phyloP scores from a whole-genome alignment of 2,113 vertebrate genomes.

The Percopsis transmontana region DNA sequence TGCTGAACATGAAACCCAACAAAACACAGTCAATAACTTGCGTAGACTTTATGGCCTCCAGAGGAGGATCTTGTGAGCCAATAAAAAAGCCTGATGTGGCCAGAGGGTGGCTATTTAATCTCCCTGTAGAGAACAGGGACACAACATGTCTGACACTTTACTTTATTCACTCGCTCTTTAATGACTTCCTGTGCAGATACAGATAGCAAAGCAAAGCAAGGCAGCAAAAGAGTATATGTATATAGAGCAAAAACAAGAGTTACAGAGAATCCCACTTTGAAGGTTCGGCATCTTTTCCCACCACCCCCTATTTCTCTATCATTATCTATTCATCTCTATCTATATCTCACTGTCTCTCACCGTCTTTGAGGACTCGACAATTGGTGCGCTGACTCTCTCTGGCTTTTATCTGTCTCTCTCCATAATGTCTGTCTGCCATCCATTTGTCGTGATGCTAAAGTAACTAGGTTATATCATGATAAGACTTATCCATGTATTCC shows the following conservation, averaged over 20 bases:
- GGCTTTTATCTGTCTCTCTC: neutral
- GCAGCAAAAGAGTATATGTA: neutral
- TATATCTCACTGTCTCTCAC: slow-evolving; percentile 15
- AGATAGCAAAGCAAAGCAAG: slow-evolving; percentile 19
- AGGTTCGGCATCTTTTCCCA: slow-evolving; percentile 18
- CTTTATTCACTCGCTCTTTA: slow-evolving; percentile 73
- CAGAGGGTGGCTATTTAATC: slow-evolving; percentile 58
- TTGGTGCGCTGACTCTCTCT: neutral
- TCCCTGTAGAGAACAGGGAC: slow-evolving; percentile 50
- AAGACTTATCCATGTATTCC: slow-evolving; percentile 53
- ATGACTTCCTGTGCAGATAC: slow-evolving; percentile 69
- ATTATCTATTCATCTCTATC: slow-evolving; percentile 24
- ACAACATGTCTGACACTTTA: slow-evolving; percentile 69
- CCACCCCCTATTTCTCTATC: neutral
- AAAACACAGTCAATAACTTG: slow-evolving; percentile 48
- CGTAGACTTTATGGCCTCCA: slow-evolving; percentile 63
- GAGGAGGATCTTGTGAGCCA: slow-evolving; percentile 54
- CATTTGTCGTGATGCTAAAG: slow-evolving; percentile 48
- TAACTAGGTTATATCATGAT: slow-evolving; percentile 53
- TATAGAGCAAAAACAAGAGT: neutral
- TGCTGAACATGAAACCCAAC: slow-evolving; percentile 39
- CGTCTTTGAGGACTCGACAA: slow-evolving; percentile 9
- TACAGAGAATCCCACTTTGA: slow-evolving; percentile 11
- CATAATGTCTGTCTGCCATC: neutral
- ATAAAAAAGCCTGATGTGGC: slow-evolving; percentile 62